Percentiles rank a stretch among this genome's conserved stretches.
Conservation (phyloP, 1,140 invertebrate species). For the Hestina assimilis region DNA sequence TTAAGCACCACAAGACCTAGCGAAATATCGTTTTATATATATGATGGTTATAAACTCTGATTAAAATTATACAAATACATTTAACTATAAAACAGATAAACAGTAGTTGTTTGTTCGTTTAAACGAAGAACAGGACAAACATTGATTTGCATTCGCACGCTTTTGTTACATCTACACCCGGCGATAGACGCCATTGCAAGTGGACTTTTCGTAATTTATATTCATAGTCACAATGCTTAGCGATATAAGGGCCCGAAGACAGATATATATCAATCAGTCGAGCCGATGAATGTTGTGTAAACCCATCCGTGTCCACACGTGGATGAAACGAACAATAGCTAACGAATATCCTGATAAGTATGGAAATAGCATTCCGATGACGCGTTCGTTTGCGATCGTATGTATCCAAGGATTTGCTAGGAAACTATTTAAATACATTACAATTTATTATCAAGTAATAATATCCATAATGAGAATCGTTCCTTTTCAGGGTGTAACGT, state of each 20-base stretch:
- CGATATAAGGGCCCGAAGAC: slow-evolving; percentile 52
- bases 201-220: slow-evolving; percentile 42
- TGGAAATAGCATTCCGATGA: slow-evolving; percentile 24
- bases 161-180: not conserved
- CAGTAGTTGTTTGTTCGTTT: not conserved
- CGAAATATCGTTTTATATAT: not conserved
- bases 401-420: too few species aligned
- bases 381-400: not conserved
- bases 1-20: not conserved
- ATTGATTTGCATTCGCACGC: slow-evolving; percentile 1
- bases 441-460: not conserved
- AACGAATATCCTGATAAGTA: slow-evolving; percentile 14
- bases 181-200: not conserved
- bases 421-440: not conserved
- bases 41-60: not conserved
- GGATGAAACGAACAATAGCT: slow-evolving; percentile 18
- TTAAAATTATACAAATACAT: not conserved
- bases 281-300: slow-evolving; percentile 48
- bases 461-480: too few species aligned
- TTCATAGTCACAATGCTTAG: slow-evolving; percentile 43
- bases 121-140: not conserved
- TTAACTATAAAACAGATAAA: not conserved
- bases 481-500: too few species aligned
- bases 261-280: slow-evolving; percentile 52
- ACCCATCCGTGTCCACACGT: slow-evolving; percentile 17